Percentiles rank a stretch among this genome's conserved stretches.
These are phyloP conservation scores for Pararge aegeria DNA, from an alignment of 1,140 invertebrate genomes.

Conservation along the genomic window DNA sequence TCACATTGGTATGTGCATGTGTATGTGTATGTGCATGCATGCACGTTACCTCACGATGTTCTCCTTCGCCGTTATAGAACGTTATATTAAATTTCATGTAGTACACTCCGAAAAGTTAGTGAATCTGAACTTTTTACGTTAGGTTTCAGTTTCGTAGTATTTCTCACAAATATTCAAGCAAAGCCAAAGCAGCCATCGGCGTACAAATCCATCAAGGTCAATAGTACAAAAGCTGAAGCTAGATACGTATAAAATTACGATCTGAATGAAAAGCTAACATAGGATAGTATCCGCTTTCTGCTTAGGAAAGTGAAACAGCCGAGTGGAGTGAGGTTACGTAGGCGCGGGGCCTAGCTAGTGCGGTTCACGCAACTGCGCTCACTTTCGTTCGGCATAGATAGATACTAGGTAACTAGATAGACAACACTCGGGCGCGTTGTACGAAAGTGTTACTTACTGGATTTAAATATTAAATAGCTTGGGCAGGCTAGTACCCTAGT, in stretches of 20 bases:
- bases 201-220: no score
- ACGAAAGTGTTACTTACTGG: neutral
- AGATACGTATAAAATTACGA: neutral
- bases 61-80: no score
- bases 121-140: no score
- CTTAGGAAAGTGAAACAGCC: conserved; percentile 63
- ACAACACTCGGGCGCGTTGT: neutral
- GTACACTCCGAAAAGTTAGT: neutral
- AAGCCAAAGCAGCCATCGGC: no score
- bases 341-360: conserved; percentile 40
- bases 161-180: no score
- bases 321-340: conserved; percentile 61
- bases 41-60: no score
- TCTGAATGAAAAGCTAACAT: neutral
- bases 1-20: no score
- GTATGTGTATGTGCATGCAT: no score
- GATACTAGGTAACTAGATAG: conserved; percentile 5
- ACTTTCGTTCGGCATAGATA: conserved; percentile 50
- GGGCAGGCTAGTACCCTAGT: no score
- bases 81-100: no score
- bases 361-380: conserved; percentile 44
- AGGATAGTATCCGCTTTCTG: conserved; percentile 56
- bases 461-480: neutral
- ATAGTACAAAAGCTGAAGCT: no score
- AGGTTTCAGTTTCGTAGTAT: no score